Base-by-base conservation (phyloP, 2,113 vertebrate genomes). In the Dicerorhinus sumatrensis region DNA sequence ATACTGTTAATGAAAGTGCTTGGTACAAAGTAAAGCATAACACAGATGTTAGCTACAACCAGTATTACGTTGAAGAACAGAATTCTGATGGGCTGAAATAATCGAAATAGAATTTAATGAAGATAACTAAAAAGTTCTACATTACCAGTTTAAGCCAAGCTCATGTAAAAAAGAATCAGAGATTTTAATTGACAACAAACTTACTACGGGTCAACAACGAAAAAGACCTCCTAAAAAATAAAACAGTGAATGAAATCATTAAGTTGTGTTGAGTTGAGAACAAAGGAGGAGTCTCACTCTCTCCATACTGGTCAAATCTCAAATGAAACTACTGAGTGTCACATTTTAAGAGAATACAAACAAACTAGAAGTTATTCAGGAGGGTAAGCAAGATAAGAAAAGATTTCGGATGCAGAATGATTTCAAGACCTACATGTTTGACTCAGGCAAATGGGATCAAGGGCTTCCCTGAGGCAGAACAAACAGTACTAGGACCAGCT, bases 141-240 rank as follows among this genome's bases (percentile, higher is more conserved):
- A 36, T 76, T 72, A 89, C 21, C 54, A 89, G 48, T 65, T 76
- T 60, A 87, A 92, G 31, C 3, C 13, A 93, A 89, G 17, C 29
- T 58, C 77, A 42, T 67, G 20, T 85, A 16, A 82, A 54, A 73
- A 65, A 31, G 23, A 6, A 81, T 58, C n/a, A 85, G 67, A 27
- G 23, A 92, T 81, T 97, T 90, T 51, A 95, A 83, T 18, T 87
- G 56, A 89, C 62, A 39, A 84, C 29, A 94, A 84, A 86, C n/a
- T 86, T 92, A 91, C 33, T 67, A 80, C 39, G 8, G 83, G 39
- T 88, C 62, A 91, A 70, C 39, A 96, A 84, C 33, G n/a, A 85
- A 62, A 88, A 0, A 82, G 8, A 5, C 54, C 62, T 77, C 62
- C 6, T 14, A 96, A 73, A 67, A 42, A 58, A 36, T 25, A 48